phyloP scores from a whole-genome alignment of 2,113 vertebrate genomes.

The Mesocricetus auratus region DNA sequence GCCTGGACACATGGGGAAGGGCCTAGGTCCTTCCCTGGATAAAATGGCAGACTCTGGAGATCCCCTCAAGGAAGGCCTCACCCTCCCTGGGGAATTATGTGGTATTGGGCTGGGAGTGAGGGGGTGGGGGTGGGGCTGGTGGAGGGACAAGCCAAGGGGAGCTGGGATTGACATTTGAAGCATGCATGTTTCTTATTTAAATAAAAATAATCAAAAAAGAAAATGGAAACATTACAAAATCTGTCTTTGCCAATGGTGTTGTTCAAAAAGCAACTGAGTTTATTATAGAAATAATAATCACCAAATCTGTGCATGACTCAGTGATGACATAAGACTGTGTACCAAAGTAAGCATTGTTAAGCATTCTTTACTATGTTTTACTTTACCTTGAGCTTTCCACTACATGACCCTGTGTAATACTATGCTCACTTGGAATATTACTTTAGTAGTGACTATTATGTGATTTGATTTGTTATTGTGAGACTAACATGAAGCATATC shows the following conservation, averaged over 20 bases:
- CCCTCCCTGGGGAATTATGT: too few species aligned
- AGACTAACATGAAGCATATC: conserved; percentile 11
- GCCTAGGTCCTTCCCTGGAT: too few species aligned
- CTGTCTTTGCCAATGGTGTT: background rate
- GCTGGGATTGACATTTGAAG: too few species aligned
- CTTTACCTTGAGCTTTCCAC: background rate
- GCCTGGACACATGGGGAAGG: too few species aligned
- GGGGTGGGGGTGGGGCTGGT: too few species aligned
- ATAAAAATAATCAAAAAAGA: too few species aligned
- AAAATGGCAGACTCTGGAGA: too few species aligned
- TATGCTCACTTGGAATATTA: background rate
- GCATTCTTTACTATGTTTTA: background rate
- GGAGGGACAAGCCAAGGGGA: too few species aligned
- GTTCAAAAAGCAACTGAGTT: conserved; percentile 39
- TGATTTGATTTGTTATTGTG: background rate
- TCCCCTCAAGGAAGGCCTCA: too few species aligned
- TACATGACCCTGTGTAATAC: background rate
- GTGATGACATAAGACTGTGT: background rate
- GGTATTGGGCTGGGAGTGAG: too few species aligned
- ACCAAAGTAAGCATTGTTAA: background rate
- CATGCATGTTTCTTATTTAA: too few species aligned
- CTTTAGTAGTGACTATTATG: background rate
- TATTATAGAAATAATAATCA: background rate
- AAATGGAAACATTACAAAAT: conserved; percentile 69
- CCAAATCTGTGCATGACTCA: background rate